A percentile compares a stretch with the other conserved stretches of the same genome.
Conservation (phyloP, 2,888 invertebrate genomes). For the Notodonta dromedarius region DNA sequence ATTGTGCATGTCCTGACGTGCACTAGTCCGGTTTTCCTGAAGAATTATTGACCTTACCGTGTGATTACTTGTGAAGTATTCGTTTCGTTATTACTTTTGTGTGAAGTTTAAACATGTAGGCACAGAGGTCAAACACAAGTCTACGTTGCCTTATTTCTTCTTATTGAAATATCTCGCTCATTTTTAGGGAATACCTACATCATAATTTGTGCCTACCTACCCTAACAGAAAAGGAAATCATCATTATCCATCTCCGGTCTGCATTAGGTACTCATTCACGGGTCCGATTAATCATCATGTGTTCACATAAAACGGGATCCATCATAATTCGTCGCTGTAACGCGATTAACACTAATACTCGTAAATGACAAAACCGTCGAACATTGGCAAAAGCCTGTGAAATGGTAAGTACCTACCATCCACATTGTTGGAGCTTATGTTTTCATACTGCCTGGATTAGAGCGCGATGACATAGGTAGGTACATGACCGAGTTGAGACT, state of each 20-base stretch:
- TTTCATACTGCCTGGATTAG: not conserved
- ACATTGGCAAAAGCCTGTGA: not conserved
- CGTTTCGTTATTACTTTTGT: too few species aligned
- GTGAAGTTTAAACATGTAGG: too few species aligned
- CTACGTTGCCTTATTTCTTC: too few species aligned
- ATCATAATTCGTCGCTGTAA: slow-evolving; percentile 21
- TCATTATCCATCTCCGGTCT: slow-evolving; percentile 12
- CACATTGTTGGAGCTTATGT: not conserved
- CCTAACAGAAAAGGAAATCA: not conserved
- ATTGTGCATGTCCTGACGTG: too few species aligned
- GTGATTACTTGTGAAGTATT: too few species aligned
- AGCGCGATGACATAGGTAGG: not conserved
- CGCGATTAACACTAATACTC: slow-evolving; percentile 12
- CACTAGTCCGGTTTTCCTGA: too few species aligned
- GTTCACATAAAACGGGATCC: slow-evolving; percentile 20
- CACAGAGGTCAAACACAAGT: too few species aligned
- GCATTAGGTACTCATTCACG: slow-evolving; percentile 21
- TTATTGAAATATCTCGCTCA: too few species aligned
- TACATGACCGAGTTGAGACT: too few species aligned
- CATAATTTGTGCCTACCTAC: too few species aligned
- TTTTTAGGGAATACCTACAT: too few species aligned
- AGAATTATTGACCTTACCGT: too few species aligned
- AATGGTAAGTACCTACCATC: not conserved
- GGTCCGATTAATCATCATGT: slow-evolving; percentile 28
- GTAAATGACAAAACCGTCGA: not conserved